Evolutionary conservation across 2,797 vertebrate species (phyloP), one percentile per base, ranked within the genome.

Genomic region (Microctenopoma steveboyesi): DNA sequence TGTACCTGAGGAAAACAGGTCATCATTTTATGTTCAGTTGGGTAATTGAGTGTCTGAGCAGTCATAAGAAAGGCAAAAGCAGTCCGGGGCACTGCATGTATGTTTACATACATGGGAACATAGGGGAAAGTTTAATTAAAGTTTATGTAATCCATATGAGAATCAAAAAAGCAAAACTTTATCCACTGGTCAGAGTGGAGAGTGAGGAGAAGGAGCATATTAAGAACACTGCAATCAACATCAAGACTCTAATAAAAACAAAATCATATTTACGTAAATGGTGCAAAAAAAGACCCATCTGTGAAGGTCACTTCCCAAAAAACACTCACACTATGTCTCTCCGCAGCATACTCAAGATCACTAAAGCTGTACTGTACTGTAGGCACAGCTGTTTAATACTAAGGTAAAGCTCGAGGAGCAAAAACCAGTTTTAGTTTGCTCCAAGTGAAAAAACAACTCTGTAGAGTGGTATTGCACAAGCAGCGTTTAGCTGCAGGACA

Each of bases 171-270:
- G 2, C 0, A 3, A 39, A 39, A 2, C 4, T 39, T 39, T 3
- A 12, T 33, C 45, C 64, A 16, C 4, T 74, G 80, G 51, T 47
- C 70, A 53, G 65, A 63, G 61, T 51, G 62, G 66, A 74, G 59
- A 18, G 66, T 48, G 63, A 76, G 47, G 27, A 51, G 56, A 71
- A 35, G 12, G 37, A 39, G 47, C 37, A 56, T 40, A 54, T 70
- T 47, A 33, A 63, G 86, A 89, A 89, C 86, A 87, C 83, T 91
- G 63, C 85, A 76, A 75, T 52, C 28, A 55, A 67, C 33, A 45
- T 25, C 18, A 37, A 18, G 35, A 47, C 18, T 63, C 56, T 4
- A 52, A 33, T 63, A 37, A 43, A 74, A 83, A 43, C 40, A 54
- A 43, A 14, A 49, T 30, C 27, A 55, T 43, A 49, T 28, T 35